Evolutionary conservation across 2,113 vertebrate genomes (phyloP), one percentile per base, ranked within the genome.

Genomic region (Pomatostomus ruficeps): DNA sequence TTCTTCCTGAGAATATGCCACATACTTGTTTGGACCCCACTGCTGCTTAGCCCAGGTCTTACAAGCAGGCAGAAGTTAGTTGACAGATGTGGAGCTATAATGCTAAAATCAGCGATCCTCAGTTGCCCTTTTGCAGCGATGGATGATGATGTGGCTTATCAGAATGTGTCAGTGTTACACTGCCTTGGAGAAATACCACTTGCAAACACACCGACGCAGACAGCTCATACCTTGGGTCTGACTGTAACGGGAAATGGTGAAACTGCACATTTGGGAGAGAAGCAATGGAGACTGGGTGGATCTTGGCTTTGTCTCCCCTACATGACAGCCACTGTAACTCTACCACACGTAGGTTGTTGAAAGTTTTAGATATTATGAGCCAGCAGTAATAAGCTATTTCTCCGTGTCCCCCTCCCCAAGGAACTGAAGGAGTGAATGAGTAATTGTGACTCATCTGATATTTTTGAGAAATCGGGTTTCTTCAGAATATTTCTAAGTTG

Each of bases 401-500:
- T 59, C 86, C 26, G 33, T 68, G 51, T 45, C 63, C 46, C 66
- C 9, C 38, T 82, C 88, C 54, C 42, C 67, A 91, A 3, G 4
- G 49, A 90, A 11, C 38, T 59, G 92, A 86, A 88, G 65, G 28
- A 93, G 61, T 3, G 24, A 79, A 79, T 96, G 88, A 97, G 72
- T 88, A 95, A 91, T 40, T 46, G 59, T 95, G 95, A 96, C 31
- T 95, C 95, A 97, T 80, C 40, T 55, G 55, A 61, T 93, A 20
- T 35, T 77, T 81, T 63, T 63, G 51, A 70, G 40, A n/a, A 7
- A 82, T 76, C 25, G 38, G 49, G 21, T 73, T 93, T 91, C 83
- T 78, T 59, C 9, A 38, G 43, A 77, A n/a, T 81, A 59, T 81
- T 89, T 92, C 76, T 59, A 71, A 51, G 10, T 16, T 67, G 26